These are phyloP conservation scores for Campoletis raptor DNA, from an alignment of 2,888 invertebrate genomes.

Conservation along the genomic window DNA sequence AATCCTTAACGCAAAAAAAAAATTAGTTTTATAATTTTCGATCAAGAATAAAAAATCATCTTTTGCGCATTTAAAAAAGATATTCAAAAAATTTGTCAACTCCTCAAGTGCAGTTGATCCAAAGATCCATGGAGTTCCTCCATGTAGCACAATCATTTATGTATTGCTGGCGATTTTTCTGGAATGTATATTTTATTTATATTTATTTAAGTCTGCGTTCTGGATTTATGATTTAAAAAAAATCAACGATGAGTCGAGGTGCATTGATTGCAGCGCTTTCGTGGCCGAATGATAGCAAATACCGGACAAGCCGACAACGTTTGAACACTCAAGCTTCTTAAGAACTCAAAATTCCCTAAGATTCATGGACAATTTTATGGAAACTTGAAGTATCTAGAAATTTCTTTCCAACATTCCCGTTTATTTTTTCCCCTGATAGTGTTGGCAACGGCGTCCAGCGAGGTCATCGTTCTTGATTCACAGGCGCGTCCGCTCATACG, in stretches of 20 bases:
- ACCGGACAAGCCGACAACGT: not conserved
- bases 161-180: not conserved
- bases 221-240: not conserved
- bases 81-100: not conserved
- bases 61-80: not conserved
- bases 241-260: not conserved
- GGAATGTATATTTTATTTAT: not conserved
- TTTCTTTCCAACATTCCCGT: not conserved
- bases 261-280: constrained; percentile 2
- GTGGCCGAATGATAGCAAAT: not conserved
- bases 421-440: constrained; percentile 4
- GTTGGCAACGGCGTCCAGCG: constrained; percentile 38
- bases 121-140: not conserved
- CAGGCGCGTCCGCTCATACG: constrained; percentile 52
- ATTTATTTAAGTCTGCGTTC: not conserved
- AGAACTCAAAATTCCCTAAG: not conserved
- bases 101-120: not conserved
- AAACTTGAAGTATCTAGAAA: constrained; percentile 47
- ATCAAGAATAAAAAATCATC: not conserved
- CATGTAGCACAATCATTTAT: not conserved
- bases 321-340: not conserved
- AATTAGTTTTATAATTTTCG: not conserved
- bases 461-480: constrained; percentile 66
- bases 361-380: not conserved
- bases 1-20: not conserved